Percentiles rank a stretch among this genome's conserved stretches.
Evolutionary conservation across 1,140 invertebrate genomes (phyloP).

Genomic region (Plutomurus gul): DNA sequence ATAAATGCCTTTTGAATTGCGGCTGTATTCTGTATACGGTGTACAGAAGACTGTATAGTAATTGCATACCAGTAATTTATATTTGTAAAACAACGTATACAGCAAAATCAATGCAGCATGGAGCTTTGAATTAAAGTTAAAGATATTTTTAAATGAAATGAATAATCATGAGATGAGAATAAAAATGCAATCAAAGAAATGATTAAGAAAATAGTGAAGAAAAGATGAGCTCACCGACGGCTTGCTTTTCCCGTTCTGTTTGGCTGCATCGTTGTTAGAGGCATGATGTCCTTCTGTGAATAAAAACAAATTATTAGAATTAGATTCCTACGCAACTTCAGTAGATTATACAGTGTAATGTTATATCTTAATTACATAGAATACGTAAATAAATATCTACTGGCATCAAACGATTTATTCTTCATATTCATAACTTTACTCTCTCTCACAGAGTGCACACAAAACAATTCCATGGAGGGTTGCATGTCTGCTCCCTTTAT

Average conservation of each 20-base stretch:
- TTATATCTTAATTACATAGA: too few species aligned
- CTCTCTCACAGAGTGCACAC: too few species aligned
- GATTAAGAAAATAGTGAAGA: constrained; percentile 7
- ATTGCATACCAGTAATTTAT: too few species aligned
- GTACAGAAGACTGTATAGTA: too few species aligned
- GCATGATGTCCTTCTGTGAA: constrained; percentile 33
- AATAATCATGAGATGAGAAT: neutral
- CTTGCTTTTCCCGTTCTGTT: constrained; percentile 29
- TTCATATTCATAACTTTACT: too few species aligned
- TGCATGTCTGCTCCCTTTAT: neutral
- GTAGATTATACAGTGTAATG: neutral
- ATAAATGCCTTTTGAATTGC: neutral
- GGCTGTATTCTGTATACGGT: too few species aligned
- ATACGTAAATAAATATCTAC: too few species aligned
- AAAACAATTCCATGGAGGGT: neutral
- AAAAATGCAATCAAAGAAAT: neutral
- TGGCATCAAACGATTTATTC: too few species aligned
- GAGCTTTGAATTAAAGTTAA: neutral
- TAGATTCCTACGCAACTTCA: neutral
- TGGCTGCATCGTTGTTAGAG: neutral
- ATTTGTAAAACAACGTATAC: too few species aligned
- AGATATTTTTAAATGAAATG: neutral
- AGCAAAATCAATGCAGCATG: neutral
- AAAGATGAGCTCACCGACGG: constrained; percentile 27
- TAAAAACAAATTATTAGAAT: constrained; percentile 8